These are phyloP conservation scores for Hirtodrosophila trivittata DNA, from an alignment of 2,888 invertebrate species.

Conservation along the genomic window DNA sequence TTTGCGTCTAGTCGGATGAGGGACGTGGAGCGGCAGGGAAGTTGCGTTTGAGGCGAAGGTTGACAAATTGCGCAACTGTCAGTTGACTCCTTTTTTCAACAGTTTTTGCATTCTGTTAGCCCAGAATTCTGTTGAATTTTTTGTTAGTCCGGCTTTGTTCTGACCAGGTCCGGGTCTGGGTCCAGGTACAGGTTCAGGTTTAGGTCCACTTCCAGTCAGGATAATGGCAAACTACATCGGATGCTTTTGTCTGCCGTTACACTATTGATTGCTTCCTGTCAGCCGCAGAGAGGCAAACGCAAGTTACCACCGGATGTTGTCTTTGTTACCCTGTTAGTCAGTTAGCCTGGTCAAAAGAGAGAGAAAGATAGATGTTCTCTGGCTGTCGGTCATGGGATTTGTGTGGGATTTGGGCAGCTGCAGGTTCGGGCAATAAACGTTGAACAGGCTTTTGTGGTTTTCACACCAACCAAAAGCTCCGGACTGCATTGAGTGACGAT, in stretches of 20 bases:
- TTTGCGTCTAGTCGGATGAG: conserved; percentile 1
- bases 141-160: not conserved
- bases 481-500: conserved; percentile 17
- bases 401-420: conserved; percentile 42
- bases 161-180: not conserved
- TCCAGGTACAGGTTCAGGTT: conserved; percentile 1
- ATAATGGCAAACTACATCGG: conserved; percentile 47
- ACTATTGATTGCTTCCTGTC: conserved; percentile 81
- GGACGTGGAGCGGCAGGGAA: not conserved
- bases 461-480: conserved; percentile 37
- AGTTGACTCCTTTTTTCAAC: conserved; percentile 34
- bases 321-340: conserved; percentile 31
- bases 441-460: conserved; percentile 46
- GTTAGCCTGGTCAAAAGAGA: conserved; percentile 5
- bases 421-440: conserved; percentile 24
- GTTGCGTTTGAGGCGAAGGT: conserved; percentile 30
- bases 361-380: not conserved
- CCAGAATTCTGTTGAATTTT: conserved; percentile 5
- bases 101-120: conserved; percentile 39
- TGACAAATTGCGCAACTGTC: conserved; percentile 65
- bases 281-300: conserved; percentile 68
- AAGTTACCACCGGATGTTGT: conserved; percentile 66
- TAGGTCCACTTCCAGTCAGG: conserved; percentile 27
- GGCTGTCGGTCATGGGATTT: conserved; percentile 17
- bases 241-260: conserved; percentile 76